These are phyloP conservation scores for Lasiurus borealis DNA, from an alignment of 2,113 vertebrate species.

Conservation along the genomic window DNA sequence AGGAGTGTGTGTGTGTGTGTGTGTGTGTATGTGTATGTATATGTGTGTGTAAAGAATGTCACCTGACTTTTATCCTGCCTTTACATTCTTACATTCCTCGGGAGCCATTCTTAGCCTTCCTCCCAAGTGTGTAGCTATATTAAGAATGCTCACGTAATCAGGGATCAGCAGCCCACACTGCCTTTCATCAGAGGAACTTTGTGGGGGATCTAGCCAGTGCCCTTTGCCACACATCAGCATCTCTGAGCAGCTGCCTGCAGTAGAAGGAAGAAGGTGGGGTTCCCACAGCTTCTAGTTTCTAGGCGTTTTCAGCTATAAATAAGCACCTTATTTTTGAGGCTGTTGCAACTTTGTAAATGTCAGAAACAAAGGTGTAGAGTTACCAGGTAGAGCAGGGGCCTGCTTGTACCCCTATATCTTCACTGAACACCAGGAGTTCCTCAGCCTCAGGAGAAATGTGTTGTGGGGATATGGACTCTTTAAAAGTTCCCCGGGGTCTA, in stretches of 20 bases:
- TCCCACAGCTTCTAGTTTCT: not conserved
- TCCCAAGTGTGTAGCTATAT: rapidly evolving
- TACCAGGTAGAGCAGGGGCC: not conserved
- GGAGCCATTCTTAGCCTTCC: not conserved
- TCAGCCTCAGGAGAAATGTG: rapidly evolving
- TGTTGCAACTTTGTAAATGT: not conserved
- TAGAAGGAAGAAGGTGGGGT: not conserved
- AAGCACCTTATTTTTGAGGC: not conserved
- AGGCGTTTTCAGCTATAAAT: not conserved
- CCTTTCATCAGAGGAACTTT: not conserved
- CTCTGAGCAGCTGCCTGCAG: not conserved
- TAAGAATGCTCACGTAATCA: not conserved
- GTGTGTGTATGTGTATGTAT: not conserved
- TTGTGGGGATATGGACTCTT: not conserved
- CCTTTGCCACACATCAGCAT: not conserved
- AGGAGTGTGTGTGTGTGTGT: not conserved
- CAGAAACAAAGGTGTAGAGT: not conserved
- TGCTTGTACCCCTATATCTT: not conserved
- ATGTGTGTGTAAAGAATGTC: not conserved
- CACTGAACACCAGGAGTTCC: rapidly evolving
- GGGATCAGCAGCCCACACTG: not conserved
- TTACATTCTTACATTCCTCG: not conserved
- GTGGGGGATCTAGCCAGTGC: not conserved
- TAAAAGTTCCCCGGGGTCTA: not conserved
- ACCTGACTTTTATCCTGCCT: not conserved